Percentiles rank a stretch among this genome's conserved stretches.
Conservation (phyloP, 1,140 invertebrate species). For the Drosophila trapezifrons region DNA sequence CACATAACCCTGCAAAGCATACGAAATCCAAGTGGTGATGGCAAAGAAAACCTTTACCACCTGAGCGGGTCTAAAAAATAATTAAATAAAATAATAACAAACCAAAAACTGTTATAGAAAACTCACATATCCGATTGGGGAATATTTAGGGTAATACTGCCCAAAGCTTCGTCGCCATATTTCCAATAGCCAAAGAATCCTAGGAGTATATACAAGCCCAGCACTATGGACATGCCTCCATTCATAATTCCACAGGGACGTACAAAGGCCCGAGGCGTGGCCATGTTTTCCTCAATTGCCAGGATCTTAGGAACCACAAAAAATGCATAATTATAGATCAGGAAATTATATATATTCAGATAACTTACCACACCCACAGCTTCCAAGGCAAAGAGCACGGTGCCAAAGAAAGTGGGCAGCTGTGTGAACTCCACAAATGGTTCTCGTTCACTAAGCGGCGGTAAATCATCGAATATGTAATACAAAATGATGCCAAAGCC, state of each 20-base stretch:
- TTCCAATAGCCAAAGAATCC: conserved; percentile 94
- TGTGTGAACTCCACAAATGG: conserved; percentile 86
- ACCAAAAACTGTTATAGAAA: accelerated
- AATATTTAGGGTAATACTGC: conserved; percentile 91
- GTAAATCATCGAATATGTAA: conserved; percentile 87
- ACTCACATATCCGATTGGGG: conserved; percentile 85
- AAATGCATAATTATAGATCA: neutral
- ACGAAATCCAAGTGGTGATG: conserved; percentile 94
- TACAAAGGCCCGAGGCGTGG: conserved; percentile 89
- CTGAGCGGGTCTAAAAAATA: conserved; percentile 89
- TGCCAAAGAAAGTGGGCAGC: conserved; percentile 93
- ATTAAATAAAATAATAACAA: neutral
- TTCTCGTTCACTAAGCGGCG: conserved; percentile 86
- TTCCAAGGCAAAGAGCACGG: conserved; percentile 94
- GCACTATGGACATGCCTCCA: conserved; percentile 90
- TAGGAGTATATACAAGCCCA: conserved; percentile 89
- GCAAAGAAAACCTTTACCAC: conserved; percentile 93
- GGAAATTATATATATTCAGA: neutral
- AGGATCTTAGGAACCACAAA: conserved; percentile 87
- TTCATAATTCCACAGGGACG: conserved; percentile 91
- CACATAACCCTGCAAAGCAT: conserved; percentile 97
- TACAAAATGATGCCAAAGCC: conserved; percentile 88
- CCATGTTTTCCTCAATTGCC: conserved; percentile 94
- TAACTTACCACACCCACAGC: conserved; percentile 93
- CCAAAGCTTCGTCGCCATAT: conserved; percentile 88